Evolutionary conservation across 2,113 vertebrate genomes (phyloP), one percentile per base, ranked within the genome.

Genomic region (Bombycilla garrulus): DNA sequence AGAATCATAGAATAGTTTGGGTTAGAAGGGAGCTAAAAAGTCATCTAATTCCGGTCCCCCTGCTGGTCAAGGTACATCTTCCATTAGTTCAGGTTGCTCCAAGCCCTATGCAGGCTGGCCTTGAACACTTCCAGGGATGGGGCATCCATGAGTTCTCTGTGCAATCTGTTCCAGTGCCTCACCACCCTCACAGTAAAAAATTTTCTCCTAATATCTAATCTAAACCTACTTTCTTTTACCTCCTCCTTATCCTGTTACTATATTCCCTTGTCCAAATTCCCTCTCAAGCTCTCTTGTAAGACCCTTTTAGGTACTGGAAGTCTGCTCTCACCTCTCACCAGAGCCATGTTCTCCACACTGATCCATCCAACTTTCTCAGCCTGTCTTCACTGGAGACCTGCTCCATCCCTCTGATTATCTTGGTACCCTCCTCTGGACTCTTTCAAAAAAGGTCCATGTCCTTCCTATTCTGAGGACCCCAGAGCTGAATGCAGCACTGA

Each of bases 371-470:
- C 9, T 67, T 40, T 42, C 21, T 58, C 54, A 47, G 12, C 12
- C 54, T 67, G 11, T 60, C 53, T 66, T 54, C 29, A 6, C 0
- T 31, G 17, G 2, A 53, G n/a, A 53, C 6, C 17, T 26, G 21
- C 42, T 76, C 40, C 62, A 47, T 28, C 14, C 29, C 17, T 40
- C n/a, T 40, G 24, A 40, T 42, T 18, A 16, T 31, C 29, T 35
- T 38, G 5, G 10, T 58, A 18, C 19, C 15, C 18, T 44, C 12
- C 18, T 58, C 44, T 51, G 21, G 29, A 35, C 47, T 82, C 12
- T 11, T 38, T 61, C n/a, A 24, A 54, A 22, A 22, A 19, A 35
- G 22, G 16, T 15, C 0, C 0, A 51, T 51, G 2, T 26, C 25
- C 15, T 61, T 54, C 25, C 40, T 61, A 29, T 54, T n/a, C n/a